Evolutionary conservation across 2,888 invertebrate genomes (phyloP).

Genomic region (Synergus gifuensis): DNA sequence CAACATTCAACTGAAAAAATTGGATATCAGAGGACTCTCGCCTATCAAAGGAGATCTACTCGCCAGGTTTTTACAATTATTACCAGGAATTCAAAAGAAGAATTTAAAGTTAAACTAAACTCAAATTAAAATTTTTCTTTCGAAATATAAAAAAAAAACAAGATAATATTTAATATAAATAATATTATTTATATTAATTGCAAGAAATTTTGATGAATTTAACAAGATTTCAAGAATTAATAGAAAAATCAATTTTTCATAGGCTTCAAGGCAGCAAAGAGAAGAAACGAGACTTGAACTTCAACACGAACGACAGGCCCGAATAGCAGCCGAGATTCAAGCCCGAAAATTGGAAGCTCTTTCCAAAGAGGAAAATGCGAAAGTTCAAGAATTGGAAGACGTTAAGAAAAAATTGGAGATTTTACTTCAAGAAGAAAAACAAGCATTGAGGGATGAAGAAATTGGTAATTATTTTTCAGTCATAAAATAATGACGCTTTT

Average conservation of each 20-base stretch:
- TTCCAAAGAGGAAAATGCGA: slow-evolving; percentile 85
- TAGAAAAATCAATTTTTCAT: neutral
- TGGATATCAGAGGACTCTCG: slow-evolving; percentile 84
- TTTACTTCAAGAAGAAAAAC: slow-evolving; percentile 88
- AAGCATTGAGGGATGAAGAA: slow-evolving; percentile 91
- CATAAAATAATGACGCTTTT: too few species aligned
- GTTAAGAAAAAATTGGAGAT: slow-evolving; percentile 85
- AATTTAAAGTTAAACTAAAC: too few species aligned
- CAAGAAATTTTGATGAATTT: too few species aligned
- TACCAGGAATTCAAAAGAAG: neutral
- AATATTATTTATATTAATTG: too few species aligned
- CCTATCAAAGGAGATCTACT: slow-evolving; percentile 79
- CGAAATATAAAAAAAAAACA: too few species aligned
- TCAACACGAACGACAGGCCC: slow-evolving; percentile 75
- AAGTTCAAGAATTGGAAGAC: slow-evolving; percentile 86
- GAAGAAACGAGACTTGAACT: slow-evolving; percentile 70
- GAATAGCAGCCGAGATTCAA: slow-evolving; percentile 79
- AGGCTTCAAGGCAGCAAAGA: slow-evolving; percentile 68
- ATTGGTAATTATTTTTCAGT: slow-evolving; percentile 78
- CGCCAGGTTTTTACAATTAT: slow-evolving; percentile 74
- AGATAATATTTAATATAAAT: too few species aligned
- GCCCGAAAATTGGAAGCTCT: slow-evolving; percentile 84
- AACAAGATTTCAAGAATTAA: neutral
- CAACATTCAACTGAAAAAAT: slow-evolving; percentile 85
- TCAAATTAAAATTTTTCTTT: too few species aligned